Base-by-base conservation (phyloP, 2,113 vertebrate species). In the Lipophrys pholis region DNA sequence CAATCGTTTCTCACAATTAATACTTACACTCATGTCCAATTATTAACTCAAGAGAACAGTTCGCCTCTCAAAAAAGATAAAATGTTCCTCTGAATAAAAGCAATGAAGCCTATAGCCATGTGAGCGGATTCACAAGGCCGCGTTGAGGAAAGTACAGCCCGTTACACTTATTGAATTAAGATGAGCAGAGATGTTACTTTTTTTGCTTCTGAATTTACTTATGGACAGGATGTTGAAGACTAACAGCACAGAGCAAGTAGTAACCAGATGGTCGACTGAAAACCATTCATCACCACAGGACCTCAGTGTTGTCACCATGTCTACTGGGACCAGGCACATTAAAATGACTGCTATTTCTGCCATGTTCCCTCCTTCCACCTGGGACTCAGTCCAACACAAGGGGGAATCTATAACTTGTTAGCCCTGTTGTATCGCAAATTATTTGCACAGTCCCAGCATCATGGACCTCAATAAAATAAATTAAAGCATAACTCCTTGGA, bases 391-490 rank as follows among this genome's bases (percentile, higher is more conserved):
- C 50, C 76, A 64, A 48, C 81, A 59, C 76, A 46, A 39, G 21
- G 63, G 72, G 81, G 71, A 84, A 76, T 87, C 75, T 80, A 70
- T 52, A 76, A 73, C 69, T 70, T 54, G 56, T 70, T 80, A 62
- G 40, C 69, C 45, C 36, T 50, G 61, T 75, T 73, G 39, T 56
- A 85, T 82, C 65, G 54, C 14, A 69, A 80, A 75, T 36, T 62
- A 80, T 87, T 82, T 85, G 66, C 65, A 56, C 53, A 30, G 21
- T 30, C 21, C 21, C 21, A 30, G 21, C 21, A 68, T 75, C 80
- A 71, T 17, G 11, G 72, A 83, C 80, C 84, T 82, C 75, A 69
- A 78, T 84, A 80, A 89, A 87, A 83, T 59, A 82, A 85, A 89
- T 87, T 84, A 84, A 85, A 66, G 52, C 38, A 52, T 48, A 55